Conservation (phyloP, 2,888 invertebrate species). For the Resseliella maxima region DNA sequence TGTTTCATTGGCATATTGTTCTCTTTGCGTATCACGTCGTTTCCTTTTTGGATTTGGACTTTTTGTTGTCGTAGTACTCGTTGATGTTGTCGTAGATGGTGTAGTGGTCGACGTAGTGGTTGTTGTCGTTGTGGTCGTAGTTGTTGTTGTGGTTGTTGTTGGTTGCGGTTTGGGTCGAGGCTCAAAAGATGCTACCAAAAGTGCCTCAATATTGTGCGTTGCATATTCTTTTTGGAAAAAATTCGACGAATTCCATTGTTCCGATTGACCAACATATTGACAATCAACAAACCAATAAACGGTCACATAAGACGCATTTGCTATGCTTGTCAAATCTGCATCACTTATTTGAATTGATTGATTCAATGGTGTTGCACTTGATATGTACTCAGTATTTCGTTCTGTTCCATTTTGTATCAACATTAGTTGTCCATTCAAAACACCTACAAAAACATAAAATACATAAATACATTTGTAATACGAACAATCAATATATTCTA, state of each 20-base stretch:
- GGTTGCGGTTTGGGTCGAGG: constrained; percentile 68
- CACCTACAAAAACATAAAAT: constrained; percentile 67
- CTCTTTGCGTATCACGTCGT: constrained; percentile 59
- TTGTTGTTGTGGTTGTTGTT: constrained; percentile 66
- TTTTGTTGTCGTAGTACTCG: constrained; percentile 54
- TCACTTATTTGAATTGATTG: constrained; percentile 72
- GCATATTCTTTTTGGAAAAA: constrained; percentile 74
- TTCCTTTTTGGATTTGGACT: constrained; percentile 60
- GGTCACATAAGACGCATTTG: constrained; percentile 70
- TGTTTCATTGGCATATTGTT: constrained; percentile 56
- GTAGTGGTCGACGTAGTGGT: constrained; percentile 55
- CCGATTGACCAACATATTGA: constrained; percentile 74
- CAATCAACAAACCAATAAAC: constrained; percentile 88
- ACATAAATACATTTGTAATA: no score
- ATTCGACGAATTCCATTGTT: constrained; percentile 72
- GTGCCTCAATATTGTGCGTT: constrained; percentile 75
- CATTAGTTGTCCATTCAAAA: constrained; percentile 75
- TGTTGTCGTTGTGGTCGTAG: constrained; percentile 56
- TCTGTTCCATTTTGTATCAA: constrained; percentile 74
- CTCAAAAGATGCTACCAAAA: constrained; percentile 78
- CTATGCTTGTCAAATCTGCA: constrained; percentile 73
- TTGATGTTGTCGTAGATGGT: constrained; percentile 56
- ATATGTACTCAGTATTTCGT: constrained; percentile 73
- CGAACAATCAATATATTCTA: no score
- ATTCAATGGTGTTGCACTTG: constrained; percentile 71